Conservation (phyloP, 2,113 vertebrate genomes). For the Burhinus oedicnemus region DNA sequence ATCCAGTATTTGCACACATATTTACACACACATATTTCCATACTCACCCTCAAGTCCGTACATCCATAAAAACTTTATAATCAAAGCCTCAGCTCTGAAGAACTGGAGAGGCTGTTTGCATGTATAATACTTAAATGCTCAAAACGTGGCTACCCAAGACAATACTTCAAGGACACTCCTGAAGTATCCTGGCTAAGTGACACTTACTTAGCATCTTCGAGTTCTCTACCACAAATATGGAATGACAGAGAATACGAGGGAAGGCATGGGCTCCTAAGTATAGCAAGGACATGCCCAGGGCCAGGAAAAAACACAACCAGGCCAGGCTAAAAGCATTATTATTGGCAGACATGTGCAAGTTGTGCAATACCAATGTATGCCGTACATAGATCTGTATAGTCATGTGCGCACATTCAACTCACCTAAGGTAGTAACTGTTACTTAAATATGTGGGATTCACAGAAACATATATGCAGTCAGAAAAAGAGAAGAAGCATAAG, state of each 20-base stretch:
- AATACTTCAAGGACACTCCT: neutral
- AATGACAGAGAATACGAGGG: neutral
- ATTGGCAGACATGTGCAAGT: neutral
- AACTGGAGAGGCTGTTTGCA: neutral
- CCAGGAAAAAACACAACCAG: neutral
- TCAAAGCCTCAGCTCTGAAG: neutral
- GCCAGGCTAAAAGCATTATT: neutral
- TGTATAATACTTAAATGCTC: neutral
- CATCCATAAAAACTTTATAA: neutral
- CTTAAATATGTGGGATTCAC: neutral
- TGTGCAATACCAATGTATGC: neutral
- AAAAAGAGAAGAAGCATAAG: neutral
- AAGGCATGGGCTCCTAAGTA: neutral
- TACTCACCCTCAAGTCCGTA: neutral
- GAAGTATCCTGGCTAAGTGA: neutral
- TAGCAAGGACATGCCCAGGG: neutral
- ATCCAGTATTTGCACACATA: neutral
- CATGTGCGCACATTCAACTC: fast-evolving
- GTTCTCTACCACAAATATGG: neutral
- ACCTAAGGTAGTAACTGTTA: neutral
- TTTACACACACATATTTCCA: neutral
- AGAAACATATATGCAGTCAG: neutral
- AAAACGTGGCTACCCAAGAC: neutral
- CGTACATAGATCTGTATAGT: neutral
- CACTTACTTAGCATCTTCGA: neutral